Evolutionary conservation across 2,113 vertebrate species (phyloP), one percentile per base, ranked within the genome.

Genomic region (Hypomesus transpacificus): DNA sequence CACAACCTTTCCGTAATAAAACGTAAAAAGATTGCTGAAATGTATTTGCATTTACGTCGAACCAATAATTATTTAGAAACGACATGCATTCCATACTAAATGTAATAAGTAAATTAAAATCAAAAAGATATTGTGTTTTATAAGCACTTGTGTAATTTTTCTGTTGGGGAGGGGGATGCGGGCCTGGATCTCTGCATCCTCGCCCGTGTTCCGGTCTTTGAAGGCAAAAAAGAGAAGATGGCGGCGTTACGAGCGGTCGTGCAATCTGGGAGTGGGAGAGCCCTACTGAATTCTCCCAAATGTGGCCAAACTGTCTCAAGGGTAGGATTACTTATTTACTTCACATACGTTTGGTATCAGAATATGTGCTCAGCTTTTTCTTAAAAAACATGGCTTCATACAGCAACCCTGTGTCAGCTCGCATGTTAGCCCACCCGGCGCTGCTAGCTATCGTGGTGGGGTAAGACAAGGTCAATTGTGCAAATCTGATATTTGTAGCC

Each of bases 231-330:
- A 52, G 52, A 65, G 73, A 91, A 91, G 66, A 93, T 93, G 91
- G 92, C 92, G 84, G 91, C 92, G 82, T 69, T 93, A 67, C 86
- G 91, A 77, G 85, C 79, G 57, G 82, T 67, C 70, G 86, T 86
- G 74, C 80, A 85, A 46, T 80, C 86, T 69, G 88, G 90, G 63
- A 82, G 76, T 56, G 88, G 92, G 69, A 91, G 87, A 81, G 71
- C 80, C 69, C 87, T 93, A 56, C 87, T 93, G 0, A 70, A 77
- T 71, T 24, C 89, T 0, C 71, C 91, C 4, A 91, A 85, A 68
- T 53, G 79, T 0, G 56, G 84, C 64, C 82, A 78, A 52, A 75
- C 86, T 46, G 39, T 46, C 54, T 73, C 87, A 3, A 82, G 75
- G 91, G 92, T 93, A 87, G 17, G 84, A 26, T 4, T 13, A 11